Evolutionary conservation across 2,113 vertebrate species (phyloP).

Genomic region (Cyphomyrus plagiostoma): DNA sequence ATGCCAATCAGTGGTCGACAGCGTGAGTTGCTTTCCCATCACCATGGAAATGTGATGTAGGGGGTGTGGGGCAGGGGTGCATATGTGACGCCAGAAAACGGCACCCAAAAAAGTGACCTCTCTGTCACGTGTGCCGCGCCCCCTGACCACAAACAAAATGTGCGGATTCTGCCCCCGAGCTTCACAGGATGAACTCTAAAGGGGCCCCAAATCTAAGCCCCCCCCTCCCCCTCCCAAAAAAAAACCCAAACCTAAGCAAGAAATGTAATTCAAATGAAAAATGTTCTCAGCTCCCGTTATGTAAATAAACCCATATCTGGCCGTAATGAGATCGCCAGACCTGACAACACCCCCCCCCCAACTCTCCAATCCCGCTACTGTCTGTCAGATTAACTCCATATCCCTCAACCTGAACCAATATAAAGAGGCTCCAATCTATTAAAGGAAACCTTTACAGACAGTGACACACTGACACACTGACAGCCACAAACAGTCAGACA

Average conservation of each 20-base stretch:
- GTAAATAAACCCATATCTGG: neutral
- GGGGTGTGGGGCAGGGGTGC: neutral
- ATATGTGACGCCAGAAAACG: neutral
- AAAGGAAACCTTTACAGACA: neutral
- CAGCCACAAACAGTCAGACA: neutral
- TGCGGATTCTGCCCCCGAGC: neutral
- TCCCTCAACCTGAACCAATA: neutral
- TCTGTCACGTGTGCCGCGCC: neutral
- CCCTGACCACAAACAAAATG: neutral
- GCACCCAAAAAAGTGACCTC: neutral
- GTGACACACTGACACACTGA: neutral
- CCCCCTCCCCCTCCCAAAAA: neutral
- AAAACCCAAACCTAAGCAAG: neutral
- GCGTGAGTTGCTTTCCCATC: neutral
- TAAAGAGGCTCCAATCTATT: neutral
- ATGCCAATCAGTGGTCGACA: neutral
- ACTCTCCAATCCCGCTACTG: neutral
- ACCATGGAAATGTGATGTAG: neutral
- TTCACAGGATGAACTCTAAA: neutral
- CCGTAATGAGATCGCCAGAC: neutral
- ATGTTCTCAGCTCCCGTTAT: neutral
- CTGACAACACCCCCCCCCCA: neutral
- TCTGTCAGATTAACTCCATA: neutral
- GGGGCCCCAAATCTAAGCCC: neutral
- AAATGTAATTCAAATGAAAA: conserved; percentile 1